Evolutionary conservation across 2,113 vertebrate genomes (phyloP).

Genomic region (Rhombomys opimus): DNA sequence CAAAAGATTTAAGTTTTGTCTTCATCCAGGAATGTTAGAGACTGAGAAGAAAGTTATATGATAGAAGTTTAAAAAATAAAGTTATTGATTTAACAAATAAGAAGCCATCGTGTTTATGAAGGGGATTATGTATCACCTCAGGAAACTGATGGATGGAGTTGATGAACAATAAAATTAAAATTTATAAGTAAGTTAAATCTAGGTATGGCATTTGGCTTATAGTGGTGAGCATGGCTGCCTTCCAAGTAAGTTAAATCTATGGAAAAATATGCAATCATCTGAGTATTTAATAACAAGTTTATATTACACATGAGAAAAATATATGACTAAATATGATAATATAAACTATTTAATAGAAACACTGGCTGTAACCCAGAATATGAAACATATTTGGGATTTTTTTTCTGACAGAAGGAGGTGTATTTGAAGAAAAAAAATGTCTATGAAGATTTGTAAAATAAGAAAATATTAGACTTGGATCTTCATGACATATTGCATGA

Average conservation of each 20-base stretch:
- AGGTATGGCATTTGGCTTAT: neutral
- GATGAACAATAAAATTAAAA: conserved; percentile 28
- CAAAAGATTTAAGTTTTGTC: neutral
- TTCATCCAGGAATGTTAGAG: neutral
- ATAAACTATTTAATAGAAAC: conserved; percentile 36
- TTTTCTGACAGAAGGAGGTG: neutral
- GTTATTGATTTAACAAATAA: neutral
- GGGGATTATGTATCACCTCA: neutral
- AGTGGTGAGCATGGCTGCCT: neutral
- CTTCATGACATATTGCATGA: conserved; percentile 14
- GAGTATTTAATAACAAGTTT: conserved; percentile 33
- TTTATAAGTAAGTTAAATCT: neutral
- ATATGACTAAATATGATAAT: conserved; percentile 28
- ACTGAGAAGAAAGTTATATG: conserved; percentile 23
- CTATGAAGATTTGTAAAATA: neutral
- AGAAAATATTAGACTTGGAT: neutral
- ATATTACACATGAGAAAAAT: conserved; percentile 13
- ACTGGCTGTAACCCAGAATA: neutral
- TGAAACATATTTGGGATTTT: neutral
- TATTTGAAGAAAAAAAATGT: neutral
- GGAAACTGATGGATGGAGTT: conserved; percentile 31
- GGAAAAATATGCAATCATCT: neutral
- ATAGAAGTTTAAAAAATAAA: conserved; percentile 23
- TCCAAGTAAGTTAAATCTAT: conserved; percentile 29
- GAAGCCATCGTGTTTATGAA: neutral